Conservation (phyloP, 1,140 invertebrate species). For the Coenobita brevimanus region DNA sequence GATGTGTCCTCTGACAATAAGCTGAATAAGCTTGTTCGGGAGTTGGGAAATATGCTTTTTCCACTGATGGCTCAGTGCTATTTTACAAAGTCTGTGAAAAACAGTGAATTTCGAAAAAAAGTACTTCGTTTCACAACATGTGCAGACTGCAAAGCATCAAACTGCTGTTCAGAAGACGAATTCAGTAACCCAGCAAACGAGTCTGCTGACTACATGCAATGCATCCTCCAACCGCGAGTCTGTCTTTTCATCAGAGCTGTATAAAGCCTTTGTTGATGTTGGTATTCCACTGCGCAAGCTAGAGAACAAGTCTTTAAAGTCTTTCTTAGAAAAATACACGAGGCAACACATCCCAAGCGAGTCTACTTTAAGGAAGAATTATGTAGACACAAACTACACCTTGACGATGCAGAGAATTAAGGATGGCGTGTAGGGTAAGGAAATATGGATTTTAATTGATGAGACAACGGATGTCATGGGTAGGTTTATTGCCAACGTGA, state of each 20-base stretch:
- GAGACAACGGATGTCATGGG: no score
- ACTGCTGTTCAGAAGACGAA: background rate
- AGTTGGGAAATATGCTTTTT: slow-evolving; percentile 10
- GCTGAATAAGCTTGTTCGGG: no score
- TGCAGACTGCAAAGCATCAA: slow-evolving; percentile 11
- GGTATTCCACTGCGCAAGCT: no score
- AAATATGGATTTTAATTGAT: slow-evolving; percentile 65
- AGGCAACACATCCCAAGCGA: no score
- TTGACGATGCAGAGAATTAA: slow-evolving; percentile 10
- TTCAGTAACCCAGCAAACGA: background rate
- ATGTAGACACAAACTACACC: background rate
- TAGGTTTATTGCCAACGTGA: no score
- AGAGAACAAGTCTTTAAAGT: background rate
- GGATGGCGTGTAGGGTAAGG: no score
- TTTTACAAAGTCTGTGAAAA: slow-evolving; percentile 5
- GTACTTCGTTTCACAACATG: slow-evolving; percentile 3
- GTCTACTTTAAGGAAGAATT: no score
- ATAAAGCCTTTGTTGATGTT: slow-evolving; percentile 13
- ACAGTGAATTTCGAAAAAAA: slow-evolving; percentile 5
- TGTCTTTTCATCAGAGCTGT: slow-evolving; percentile 7
- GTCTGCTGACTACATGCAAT: background rate
- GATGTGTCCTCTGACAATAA: no score
- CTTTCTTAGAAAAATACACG: no score
- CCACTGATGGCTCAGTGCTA: slow-evolving; percentile 1
- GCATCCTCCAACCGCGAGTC: slow-evolving; percentile 3